These are phyloP conservation scores for Eledona agricola DNA, from an alignment of 2,888 invertebrate genomes.

Conservation along the genomic window DNA sequence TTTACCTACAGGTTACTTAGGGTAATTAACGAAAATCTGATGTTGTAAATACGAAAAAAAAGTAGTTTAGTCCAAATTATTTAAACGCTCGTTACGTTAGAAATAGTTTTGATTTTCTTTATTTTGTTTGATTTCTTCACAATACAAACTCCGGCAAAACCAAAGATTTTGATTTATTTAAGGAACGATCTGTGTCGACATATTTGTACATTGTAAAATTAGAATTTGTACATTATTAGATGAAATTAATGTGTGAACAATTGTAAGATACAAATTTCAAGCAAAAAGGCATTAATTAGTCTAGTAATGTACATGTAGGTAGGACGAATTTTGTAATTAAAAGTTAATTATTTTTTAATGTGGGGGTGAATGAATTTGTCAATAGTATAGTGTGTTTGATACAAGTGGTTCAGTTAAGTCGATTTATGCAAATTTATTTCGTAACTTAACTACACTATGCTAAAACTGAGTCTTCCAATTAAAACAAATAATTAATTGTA, in stretches of 20 bases:
- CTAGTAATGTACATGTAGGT: slow-evolving; percentile 40
- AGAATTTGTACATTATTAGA: slow-evolving; percentile 40
- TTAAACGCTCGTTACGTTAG: slow-evolving; percentile 15
- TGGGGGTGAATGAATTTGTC: slow-evolving; percentile 44
- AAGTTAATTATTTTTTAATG: slow-evolving; percentile 41
- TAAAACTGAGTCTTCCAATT: slow-evolving; percentile 64
- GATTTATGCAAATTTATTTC: slow-evolving; percentile 37
- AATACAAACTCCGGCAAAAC: slow-evolving; percentile 29
- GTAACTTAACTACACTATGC: slow-evolving; percentile 53
- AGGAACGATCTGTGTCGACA: slow-evolving; percentile 38
- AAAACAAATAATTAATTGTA: slow-evolving; percentile 65
- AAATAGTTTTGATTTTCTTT: slow-evolving; percentile 28
- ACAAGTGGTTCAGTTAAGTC: slow-evolving; percentile 45
- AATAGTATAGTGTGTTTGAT: slow-evolving; percentile 56
- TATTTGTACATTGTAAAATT: slow-evolving; percentile 37
- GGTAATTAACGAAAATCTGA: slow-evolving; percentile 49
- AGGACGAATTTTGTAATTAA: slow-evolving; percentile 39
- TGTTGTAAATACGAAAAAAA: slow-evolving; percentile 45
- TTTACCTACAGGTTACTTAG: slow-evolving; percentile 55
- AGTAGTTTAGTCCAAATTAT: slow-evolving; percentile 28
- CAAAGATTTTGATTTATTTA: slow-evolving; percentile 30
- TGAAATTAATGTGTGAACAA: slow-evolving; percentile 35
- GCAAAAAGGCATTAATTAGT: slow-evolving; percentile 37
- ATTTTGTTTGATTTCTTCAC: no score
- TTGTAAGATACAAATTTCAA: slow-evolving; percentile 37